These are phyloP conservation scores for Peromyscus polionotus DNA, from an alignment of 2,113 vertebrate genomes.

Conservation along the genomic window DNA sequence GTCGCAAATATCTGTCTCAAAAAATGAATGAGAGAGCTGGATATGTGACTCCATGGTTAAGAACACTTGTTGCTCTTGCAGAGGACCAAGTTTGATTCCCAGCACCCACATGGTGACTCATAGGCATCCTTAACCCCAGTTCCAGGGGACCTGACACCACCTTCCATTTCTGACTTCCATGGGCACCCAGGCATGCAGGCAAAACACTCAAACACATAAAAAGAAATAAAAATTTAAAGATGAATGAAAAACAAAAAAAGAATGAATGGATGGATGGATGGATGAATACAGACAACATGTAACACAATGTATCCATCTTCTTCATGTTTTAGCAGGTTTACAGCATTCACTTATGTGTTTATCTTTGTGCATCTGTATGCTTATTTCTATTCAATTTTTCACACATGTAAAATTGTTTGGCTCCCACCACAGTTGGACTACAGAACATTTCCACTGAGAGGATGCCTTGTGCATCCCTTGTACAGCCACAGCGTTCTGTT, in stretches of 20 bases:
- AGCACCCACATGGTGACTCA: neutral
- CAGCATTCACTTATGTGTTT: neutral
- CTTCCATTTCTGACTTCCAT: neutral
- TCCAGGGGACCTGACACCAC: neutral
- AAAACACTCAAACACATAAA: neutral
- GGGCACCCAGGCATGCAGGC: neutral
- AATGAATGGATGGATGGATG: neutral
- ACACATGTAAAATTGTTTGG: neutral
- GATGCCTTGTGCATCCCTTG: neutral
- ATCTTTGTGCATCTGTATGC: neutral
- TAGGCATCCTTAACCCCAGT: neutral
- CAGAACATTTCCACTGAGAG: neutral
- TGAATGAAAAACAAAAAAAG: neutral
- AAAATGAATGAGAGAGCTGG: neutral
- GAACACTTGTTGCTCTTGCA: neutral
- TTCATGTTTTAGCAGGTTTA: slow-evolving; percentile 21
- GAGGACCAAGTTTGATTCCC: neutral
- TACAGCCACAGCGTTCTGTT: neutral
- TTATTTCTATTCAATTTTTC: slow-evolving; percentile 22
- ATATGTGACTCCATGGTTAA: neutral
- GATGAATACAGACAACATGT: neutral
- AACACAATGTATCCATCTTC: neutral
- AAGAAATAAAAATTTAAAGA: neutral
- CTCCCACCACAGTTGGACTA: neutral
- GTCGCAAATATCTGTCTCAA: neutral